Evolutionary conservation across 2,797 vertebrate genomes (phyloP).

Genomic region (Glyptemys insculpta): DNA sequence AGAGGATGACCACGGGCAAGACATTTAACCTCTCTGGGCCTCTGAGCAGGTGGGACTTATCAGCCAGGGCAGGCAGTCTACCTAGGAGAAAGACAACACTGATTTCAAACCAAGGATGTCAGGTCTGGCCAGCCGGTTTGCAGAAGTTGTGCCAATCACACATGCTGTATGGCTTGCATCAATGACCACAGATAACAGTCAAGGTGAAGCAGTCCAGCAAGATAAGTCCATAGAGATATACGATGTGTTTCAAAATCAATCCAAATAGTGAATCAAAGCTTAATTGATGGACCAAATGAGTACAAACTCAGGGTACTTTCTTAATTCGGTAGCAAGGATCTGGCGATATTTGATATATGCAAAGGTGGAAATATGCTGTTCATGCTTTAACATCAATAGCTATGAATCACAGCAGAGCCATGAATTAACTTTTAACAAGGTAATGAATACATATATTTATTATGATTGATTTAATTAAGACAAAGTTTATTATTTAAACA

Average conservation of each 20-base stretch:
- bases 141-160: neutral
- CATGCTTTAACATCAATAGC: neutral
- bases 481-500: neutral
- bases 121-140: neutral
- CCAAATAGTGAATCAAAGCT: neutral
- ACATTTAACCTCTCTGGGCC: neutral
- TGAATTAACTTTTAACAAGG: neutral
- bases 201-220: neutral
- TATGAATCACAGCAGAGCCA: fast-evolving
- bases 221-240: neutral
- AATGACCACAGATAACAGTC: neutral
- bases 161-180: neutral
- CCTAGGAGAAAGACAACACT: neutral
- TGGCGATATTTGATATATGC: fast-evolving
- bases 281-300: neutral
- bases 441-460: fast-evolving
- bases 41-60: neutral
- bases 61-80: too few species aligned
- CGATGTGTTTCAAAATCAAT: neutral
- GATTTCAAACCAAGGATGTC: neutral
- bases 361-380: neutral
- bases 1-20: neutral
- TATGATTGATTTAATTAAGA: neutral
- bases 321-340: neutral
- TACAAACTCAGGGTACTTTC: neutral